These are phyloP conservation scores for Salvelinus sp. DNA, from an alignment of 2,113 vertebrate genomes.

Conservation along the genomic window DNA sequence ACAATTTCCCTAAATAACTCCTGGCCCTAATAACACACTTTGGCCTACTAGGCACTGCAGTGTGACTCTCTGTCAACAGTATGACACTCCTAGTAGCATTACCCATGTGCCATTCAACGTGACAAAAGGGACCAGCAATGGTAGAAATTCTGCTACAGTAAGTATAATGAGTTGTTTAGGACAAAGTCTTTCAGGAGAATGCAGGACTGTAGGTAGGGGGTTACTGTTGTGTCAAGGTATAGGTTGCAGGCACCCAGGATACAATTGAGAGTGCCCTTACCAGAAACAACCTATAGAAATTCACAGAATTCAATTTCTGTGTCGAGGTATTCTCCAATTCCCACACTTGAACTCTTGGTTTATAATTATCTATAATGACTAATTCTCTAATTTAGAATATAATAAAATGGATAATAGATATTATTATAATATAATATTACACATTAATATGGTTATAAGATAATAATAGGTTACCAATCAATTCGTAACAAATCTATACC, in stretches of 20 bases:
- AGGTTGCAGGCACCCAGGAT: background rate
- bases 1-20: slow-evolving; percentile 22
- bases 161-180: background rate
- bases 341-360: slow-evolving; percentile 14
- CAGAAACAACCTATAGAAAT: background rate
- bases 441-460: too few relatives aligned
- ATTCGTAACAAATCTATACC: background rate
- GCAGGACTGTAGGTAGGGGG: background rate
- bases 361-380: background rate
- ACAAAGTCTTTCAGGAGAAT: background rate
- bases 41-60: background rate
- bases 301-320: too few relatives aligned
- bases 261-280: background rate
- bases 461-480: background rate
- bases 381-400: background rate
- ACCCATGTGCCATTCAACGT: background rate
- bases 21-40: slow-evolving; percentile 10
- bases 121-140: background rate
- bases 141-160: background rate
- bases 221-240: too few relatives aligned
- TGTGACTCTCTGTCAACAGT: too few relatives aligned
- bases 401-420: background rate
- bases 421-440: too few relatives aligned
- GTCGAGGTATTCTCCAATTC: background rate
- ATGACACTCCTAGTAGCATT: too few relatives aligned